Base-by-base conservation (phyloP, 2,888 invertebrate genomes). In the Lysandra coridon region DNA sequence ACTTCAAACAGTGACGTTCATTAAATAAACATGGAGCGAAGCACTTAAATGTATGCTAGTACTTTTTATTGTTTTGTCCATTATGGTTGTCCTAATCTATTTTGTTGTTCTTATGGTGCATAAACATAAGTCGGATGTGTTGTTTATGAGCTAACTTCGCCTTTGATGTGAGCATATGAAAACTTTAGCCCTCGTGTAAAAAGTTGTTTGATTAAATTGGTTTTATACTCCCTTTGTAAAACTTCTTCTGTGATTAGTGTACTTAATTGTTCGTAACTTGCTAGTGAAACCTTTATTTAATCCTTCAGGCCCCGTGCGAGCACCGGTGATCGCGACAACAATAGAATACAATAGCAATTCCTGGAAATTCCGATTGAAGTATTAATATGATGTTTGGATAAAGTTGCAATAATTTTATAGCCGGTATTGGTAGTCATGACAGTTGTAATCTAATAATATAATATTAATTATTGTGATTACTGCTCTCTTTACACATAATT, bases 201-300 rank as follows among this genome's bases (percentile, higher is more conserved):
- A 74, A 74, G 74, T 74, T 74, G 23, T 7, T 74, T 74, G 23
- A 74, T 44, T 44, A 74, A 74, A 74, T 44, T 44, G 40, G n/a
- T 17, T n/a, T 74, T 44, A 44, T 44, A 74, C 44, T 40, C 74
- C 23, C 10, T 74, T 74, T 44, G n/a, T 74, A 2, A 40, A 74
- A 74, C 73, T 74, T 73, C 37, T 37, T 74, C 1, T 7, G 17
- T 44, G 10, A 12, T 14, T 53, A 23, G 10, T n/a, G 4, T 10
- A n/a, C 44, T n/a, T 44, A 14, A 74, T 74, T 44, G 2, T 23
- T 74, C n/a, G 37, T 12, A 64, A 23, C 10, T 7, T 60, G 6
- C 17, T 6, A 60, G 64, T 30, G 2, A 64, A 3, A 64, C 12
- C 10, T 49, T 49, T 49, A 10, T 23, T 23, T 49, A 40, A n/a